Percentiles rank a stretch among this genome's conserved stretches.
Conservation (phyloP, 2,797 vertebrate genomes). For the Tamandua tetradactyla region DNA sequence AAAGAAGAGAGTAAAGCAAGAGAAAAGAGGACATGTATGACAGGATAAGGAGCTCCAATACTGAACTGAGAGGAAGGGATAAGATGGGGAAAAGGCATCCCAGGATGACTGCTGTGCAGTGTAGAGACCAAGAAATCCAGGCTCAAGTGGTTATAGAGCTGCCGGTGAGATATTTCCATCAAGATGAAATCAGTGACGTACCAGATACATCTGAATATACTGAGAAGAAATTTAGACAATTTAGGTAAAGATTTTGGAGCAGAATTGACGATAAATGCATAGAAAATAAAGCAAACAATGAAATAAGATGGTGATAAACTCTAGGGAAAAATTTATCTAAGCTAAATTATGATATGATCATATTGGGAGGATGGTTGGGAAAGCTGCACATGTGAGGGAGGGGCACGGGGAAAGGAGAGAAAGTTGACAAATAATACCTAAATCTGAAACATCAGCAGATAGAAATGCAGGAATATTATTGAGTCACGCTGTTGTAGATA, state of each 20-base stretch:
- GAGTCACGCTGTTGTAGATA: not conserved
- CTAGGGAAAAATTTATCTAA: not conserved
- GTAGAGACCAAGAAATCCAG: too few species aligned
- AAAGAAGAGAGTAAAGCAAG: not conserved
- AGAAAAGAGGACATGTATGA: not conserved
- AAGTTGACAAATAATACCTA: not conserved
- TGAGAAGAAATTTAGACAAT: not conserved
- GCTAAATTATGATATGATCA: not conserved
- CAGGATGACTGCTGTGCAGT: not conserved
- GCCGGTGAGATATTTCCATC: not conserved
- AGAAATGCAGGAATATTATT: not conserved
- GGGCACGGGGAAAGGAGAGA: not conserved
- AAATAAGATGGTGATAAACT: not conserved
- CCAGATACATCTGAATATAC: not conserved
- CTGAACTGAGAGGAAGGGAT: not conserved
- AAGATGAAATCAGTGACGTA: too few species aligned
- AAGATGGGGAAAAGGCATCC: rapidly evolving
- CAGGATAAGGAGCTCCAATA: not conserved
- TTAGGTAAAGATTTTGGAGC: not conserved
- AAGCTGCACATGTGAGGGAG: not conserved
- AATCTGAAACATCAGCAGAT: not conserved
- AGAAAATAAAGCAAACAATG: not conserved
- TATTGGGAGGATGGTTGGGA: not conserved
- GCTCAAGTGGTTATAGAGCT: rapidly evolving
- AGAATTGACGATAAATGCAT: not conserved